These are phyloP conservation scores for Heliocidaris erythrogramma DNA, from an alignment of 35 echinoderm and acorn worm species.

Conservation along the genomic window DNA sequence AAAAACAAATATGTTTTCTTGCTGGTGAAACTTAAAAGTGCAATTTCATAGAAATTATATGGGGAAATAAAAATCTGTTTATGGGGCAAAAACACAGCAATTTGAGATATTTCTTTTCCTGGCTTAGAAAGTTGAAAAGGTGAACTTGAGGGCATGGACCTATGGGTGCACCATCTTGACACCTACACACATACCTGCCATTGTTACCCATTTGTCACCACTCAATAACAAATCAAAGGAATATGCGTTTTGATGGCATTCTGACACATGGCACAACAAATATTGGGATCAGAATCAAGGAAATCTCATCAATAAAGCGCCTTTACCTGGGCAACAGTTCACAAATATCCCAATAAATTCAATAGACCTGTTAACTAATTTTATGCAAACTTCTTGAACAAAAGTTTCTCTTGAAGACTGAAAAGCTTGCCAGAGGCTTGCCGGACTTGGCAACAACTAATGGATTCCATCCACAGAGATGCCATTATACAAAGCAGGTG, in stretches of 20 bases:
- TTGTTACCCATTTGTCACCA: not conserved
- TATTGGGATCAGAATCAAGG: too few relatives aligned
- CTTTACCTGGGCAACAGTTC: not conserved
- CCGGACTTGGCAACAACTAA: too few relatives aligned
- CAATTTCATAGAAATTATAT: not conserved
- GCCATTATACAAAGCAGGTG: too few relatives aligned
- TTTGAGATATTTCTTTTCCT: not conserved
- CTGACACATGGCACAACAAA: not conserved
- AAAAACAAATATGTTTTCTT: constrained; percentile 5
- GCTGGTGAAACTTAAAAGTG: not conserved
- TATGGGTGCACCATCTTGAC: not conserved
- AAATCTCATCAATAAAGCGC: not conserved
- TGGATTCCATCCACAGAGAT: too few relatives aligned
- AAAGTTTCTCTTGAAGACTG: too few relatives aligned
- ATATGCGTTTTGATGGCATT: not conserved
- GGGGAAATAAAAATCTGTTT: not conserved
- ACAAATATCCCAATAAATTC: not conserved
- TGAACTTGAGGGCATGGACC: not conserved
- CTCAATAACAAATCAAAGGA: not conserved
- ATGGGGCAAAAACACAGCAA: not conserved
- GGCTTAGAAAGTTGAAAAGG: not conserved
- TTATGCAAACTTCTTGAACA: too few relatives aligned
- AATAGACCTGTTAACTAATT: too few relatives aligned
- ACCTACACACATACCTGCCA: not conserved
- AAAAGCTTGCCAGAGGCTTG: too few relatives aligned